Evolutionary conservation across 2,797 vertebrate species (phyloP), one percentile per base, ranked within the genome.

Genomic region (Scarus forsteni): DNA sequence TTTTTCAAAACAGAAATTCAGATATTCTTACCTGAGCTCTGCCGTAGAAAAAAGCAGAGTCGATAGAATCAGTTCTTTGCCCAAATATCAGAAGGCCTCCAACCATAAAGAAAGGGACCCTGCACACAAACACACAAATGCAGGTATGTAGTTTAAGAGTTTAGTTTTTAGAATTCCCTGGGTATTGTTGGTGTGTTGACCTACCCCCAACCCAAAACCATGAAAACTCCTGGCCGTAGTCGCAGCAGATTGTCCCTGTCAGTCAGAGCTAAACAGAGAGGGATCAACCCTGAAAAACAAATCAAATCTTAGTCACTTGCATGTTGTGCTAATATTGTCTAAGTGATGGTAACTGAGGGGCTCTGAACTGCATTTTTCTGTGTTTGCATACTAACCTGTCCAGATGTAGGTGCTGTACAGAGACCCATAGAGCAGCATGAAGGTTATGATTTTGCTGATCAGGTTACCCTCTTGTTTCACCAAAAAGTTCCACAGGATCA

Each of bases 11-110:
- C 19, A 36, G 44, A 36, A n/a, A 2, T 10, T 35, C 27, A 27
- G 27, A 27, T 27, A 27, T 38, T 60, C 90, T 59, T 85, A 99
- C 98, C 96, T 99, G 98, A 57, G 94, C 83, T 81, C 94, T 94
- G 79, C 97, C 97, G 55, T 98, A 99, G 93, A 98, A 98, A 93
- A 99, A 99, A 52, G 97, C 95, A 0, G 97, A 97, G 85, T 99
- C 98, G 46, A 96, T 91, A 65, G 85, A 93, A 14, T 94, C 83
- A 52, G 73, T 91, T 80, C 93, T 95, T 63, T 93, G 93, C 56
- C 96, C 96, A 48, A 89, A 83, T 51, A 97, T 89, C 43, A 99
- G 87, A 53, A 99, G 94, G 86, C 94, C 77, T 60, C 96, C 96
- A 38, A 98, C 94, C 76, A 96, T 90, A 60, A 98, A 63, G 55